A percentile compares a stretch with the other conserved stretches of the same genome.
Conservation (phyloP, 2,888 invertebrate species). For the Troides aeacus region DNA sequence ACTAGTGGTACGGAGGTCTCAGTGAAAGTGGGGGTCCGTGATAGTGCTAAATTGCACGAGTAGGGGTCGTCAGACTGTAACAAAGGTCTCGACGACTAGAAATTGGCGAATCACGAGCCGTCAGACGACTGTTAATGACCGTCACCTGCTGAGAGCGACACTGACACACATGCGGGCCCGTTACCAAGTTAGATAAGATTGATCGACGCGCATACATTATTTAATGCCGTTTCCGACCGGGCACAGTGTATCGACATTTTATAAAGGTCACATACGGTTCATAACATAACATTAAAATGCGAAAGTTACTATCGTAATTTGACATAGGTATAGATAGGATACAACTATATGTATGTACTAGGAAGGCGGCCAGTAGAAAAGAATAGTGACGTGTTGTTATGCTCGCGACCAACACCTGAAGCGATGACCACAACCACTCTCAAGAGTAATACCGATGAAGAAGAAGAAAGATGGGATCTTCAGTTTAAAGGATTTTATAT, state of each 20-base stretch:
- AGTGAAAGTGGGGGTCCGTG: constrained; percentile 64
- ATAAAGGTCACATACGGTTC: background rate
- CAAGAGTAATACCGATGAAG: too few species aligned
- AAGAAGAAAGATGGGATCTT: too few species aligned
- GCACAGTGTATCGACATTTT: constrained; percentile 4
- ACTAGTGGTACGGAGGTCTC: constrained; percentile 35
- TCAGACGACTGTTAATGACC: constrained; percentile 52
- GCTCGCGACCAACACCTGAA: too few species aligned
- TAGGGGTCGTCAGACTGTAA: constrained; percentile 47
- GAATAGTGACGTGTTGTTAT: too few species aligned
- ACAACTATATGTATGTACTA: too few species aligned
- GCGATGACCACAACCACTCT: too few species aligned
- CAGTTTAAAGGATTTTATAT: too few species aligned
- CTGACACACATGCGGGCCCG: constrained; percentile 50
- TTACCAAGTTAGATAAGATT: constrained; percentile 31
- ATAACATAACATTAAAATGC: background rate
- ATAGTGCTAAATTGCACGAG: constrained; percentile 66
- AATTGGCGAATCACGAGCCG: constrained; percentile 62
- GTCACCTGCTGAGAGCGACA: constrained; percentile 47
- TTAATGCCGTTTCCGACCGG: constrained; percentile 20
- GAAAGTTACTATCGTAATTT: background rate
- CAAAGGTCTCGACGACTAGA: constrained; percentile 39
- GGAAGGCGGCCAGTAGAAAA: too few species aligned
- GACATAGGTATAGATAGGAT: too few species aligned
- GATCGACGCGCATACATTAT: constrained; percentile 25